Percentiles rank a stretch among this genome's conserved stretches.
These are phyloP conservation scores for Nyctibius bracteatus DNA, from an alignment of 2,113 vertebrate species.

Conservation along the genomic window DNA sequence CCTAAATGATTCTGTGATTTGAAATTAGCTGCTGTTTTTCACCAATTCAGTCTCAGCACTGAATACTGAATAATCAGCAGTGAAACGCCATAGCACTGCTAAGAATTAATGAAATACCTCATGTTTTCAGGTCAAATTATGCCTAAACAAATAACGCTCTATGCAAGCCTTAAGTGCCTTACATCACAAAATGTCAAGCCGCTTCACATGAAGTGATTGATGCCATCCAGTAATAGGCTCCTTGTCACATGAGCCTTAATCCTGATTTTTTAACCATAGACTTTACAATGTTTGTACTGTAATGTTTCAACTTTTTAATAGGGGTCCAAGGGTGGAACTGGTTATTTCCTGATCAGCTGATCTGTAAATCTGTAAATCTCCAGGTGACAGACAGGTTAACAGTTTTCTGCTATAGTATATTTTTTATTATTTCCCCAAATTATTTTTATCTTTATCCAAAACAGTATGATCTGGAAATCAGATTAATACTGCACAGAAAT, in stretches of 20 bases:
- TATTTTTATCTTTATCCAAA: neutral
- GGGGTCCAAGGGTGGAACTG: neutral
- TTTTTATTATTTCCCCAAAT: neutral
- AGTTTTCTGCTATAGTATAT: neutral
- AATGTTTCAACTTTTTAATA: neutral
- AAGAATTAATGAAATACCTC: neutral
- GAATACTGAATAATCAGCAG: neutral
- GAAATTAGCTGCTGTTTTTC: neutral
- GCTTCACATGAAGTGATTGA: neutral
- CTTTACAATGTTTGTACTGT: neutral
- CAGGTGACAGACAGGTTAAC: neutral
- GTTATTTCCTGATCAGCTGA: neutral
- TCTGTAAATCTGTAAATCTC: neutral
- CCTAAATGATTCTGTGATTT: neutral
- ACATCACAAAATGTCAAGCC: neutral
- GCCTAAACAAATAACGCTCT: neutral
- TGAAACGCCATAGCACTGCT: neutral
- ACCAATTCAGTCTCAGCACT: neutral
- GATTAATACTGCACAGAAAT: neutral
- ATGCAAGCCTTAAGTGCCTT: neutral
- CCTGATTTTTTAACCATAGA: neutral
- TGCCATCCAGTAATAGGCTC: neutral
- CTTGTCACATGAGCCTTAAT: neutral
- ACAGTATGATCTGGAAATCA: neutral
- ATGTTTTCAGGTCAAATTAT: neutral